Evolutionary conservation across 2,888 invertebrate genomes (phyloP).

Genomic region (Pristionchus maxplancki): DNA sequence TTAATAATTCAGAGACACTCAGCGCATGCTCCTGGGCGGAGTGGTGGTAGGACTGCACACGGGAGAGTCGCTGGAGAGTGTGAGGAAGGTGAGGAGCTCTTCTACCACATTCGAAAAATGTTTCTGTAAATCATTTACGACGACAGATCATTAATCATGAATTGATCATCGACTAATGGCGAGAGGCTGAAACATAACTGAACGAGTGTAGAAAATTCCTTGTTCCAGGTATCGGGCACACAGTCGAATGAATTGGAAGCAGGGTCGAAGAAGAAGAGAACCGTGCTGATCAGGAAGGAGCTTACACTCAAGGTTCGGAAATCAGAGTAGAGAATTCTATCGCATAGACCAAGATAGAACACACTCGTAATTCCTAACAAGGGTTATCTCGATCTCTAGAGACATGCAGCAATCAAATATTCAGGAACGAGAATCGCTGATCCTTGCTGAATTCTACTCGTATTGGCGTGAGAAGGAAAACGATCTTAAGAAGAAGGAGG

Average conservation of each 20-base stretch:
- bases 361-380: background rate
- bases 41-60: background rate
- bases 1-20: background rate
- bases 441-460: constrained; percentile 1
- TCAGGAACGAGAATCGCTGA: background rate
- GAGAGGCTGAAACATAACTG: background rate
- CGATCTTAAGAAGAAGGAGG: too few species aligned
- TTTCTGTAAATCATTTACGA: too few species aligned
- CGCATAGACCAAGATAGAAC: too few species aligned
- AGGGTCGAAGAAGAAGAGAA: background rate
- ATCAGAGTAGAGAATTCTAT: too few species aligned
- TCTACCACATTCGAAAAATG: too few species aligned
- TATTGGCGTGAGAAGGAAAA: background rate
- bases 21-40: background rate
- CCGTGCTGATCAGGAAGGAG: constrained; percentile 9
- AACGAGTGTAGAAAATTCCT: background rate
- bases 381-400: background rate
- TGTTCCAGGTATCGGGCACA: background rate
- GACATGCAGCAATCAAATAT: background rate
- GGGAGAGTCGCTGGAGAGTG: background rate
- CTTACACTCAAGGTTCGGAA: background rate
- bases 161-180: background rate
- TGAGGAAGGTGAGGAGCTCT: background rate
- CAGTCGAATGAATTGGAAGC: background rate
- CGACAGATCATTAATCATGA: background rate